Conservation (phyloP, 1,140 invertebrate genomes). For the Hyles vespertilio region DNA sequence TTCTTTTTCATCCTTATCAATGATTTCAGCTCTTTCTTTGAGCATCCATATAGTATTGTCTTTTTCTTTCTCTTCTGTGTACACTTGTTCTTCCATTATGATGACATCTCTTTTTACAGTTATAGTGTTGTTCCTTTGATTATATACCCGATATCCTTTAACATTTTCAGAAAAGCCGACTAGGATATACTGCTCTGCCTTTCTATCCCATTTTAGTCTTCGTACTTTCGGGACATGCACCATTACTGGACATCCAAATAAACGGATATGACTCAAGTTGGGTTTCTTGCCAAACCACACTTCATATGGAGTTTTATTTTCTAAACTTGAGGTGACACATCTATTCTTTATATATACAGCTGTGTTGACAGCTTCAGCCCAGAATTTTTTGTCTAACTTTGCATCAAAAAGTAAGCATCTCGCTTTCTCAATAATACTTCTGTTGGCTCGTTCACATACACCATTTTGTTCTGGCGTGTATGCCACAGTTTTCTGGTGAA, state of each 20-base stretch:
- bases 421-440: too few relatives aligned
- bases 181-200: constrained; percentile 24
- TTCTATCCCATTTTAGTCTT: constrained; percentile 31
- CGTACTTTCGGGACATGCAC: constrained; percentile 30
- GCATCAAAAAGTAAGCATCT: too few relatives aligned
- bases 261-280: constrained; percentile 21
- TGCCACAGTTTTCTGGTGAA: too few relatives aligned
- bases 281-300: constrained; percentile 28
- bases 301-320: constrained; percentile 23
- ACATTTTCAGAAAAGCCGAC: constrained; percentile 30
- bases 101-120: constrained; percentile 34
- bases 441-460: too few relatives aligned
- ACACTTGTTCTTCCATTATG: too few relatives aligned
- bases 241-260: constrained; percentile 30
- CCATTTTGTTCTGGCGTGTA: too few relatives aligned
- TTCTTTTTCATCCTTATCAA: too few relatives aligned
- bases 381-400: too few relatives aligned
- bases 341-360: constrained; percentile 26
- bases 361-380: constrained; percentile 21
- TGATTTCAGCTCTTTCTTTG: too few relatives aligned
- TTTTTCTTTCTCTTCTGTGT: too few relatives aligned
- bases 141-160: constrained; percentile 25
- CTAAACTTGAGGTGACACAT: constrained; percentile 17
- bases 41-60: too few relatives aligned
- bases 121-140: constrained; percentile 21